Evolutionary conservation across 2,888 invertebrate species (phyloP).

Genomic region (Platycheirus albimanus): DNA sequence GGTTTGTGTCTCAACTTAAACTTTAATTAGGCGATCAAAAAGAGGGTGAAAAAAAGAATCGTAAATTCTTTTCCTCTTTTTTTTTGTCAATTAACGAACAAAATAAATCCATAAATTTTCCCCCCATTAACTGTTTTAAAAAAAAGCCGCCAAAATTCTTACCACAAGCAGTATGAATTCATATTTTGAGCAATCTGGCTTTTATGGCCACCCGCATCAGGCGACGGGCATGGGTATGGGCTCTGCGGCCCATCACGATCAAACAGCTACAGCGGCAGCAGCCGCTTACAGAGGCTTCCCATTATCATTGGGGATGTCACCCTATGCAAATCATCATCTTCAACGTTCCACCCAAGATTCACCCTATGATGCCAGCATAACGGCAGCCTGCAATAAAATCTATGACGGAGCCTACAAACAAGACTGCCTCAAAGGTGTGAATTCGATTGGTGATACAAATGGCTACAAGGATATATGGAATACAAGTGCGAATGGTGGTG

Average conservation of each 20-base stretch:
- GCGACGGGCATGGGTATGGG: conserved; percentile 87
- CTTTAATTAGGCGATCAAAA: conserved; percentile 47
- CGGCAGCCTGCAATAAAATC: conserved; percentile 91
- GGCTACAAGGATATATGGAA: conserved; percentile 87
- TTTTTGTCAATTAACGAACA: not conserved
- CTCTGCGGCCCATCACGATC: conserved; percentile 88
- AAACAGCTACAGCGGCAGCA: conserved; percentile 86
- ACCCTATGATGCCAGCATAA: conserved; percentile 95
- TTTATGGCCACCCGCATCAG: conserved; percentile 96
- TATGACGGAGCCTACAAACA: conserved; percentile 85
- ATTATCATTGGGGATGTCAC: conserved; percentile 92
- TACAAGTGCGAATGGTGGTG: conserved; percentile 83
- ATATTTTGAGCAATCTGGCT: conserved; percentile 97
- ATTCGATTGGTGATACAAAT: conserved; percentile 84
- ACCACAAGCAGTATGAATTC: conserved; percentile 90
- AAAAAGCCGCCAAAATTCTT: conserved; percentile 82
- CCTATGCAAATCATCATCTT: conserved; percentile 91
- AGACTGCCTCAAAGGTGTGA: conserved; percentile 88
- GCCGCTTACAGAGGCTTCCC: conserved; percentile 92
- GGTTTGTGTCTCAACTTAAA: conserved; percentile 69
- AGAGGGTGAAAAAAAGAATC: not conserved
- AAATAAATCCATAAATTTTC: conserved; percentile 11
- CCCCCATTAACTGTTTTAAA: conserved; percentile 31
- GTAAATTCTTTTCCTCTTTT: conserved; percentile 6
- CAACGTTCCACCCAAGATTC: conserved; percentile 94